Evolutionary conservation across 1,140 invertebrate genomes (phyloP).

Genomic region (Drosophila sturtevanti): DNA sequence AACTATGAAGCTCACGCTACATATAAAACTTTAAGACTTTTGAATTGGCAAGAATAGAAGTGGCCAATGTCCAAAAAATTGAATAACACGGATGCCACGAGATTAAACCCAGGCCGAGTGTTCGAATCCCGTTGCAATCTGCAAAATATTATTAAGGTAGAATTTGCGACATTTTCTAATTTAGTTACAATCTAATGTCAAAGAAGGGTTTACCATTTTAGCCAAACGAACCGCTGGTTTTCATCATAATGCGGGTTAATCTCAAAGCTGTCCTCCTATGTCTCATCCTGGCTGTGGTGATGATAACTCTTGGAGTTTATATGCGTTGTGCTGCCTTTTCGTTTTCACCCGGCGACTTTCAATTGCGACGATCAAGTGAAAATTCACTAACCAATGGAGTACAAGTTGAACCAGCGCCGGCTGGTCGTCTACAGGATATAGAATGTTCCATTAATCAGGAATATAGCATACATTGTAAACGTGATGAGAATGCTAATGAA

Average conservation of each 20-base stretch:
- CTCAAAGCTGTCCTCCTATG: conserved; percentile 84
- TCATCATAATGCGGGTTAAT: conserved; percentile 85
- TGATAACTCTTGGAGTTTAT: conserved; percentile 84
- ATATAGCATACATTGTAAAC: conserved; percentile 91
- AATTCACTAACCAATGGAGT: conserved; percentile 20
- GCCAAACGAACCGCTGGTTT: conserved; percentile 74
- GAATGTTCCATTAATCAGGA: conserved; percentile 96
- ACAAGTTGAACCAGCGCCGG: conserved; percentile 10
- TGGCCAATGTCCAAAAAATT: background rate
- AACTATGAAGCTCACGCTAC: background rate
- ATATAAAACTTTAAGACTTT: background rate
- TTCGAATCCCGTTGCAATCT: background rate
- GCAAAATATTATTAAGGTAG: background rate
- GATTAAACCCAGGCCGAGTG: background rate
- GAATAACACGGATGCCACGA: background rate
- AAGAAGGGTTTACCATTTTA: background rate
- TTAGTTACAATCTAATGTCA: background rate
- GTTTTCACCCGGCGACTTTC: conserved; percentile 56
- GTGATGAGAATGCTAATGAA: conserved; percentile 92
- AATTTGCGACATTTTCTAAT: background rate
- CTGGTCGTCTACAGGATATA: conserved; percentile 86
- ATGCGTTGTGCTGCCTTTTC: conserved; percentile 84
- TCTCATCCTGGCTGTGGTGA: conserved; percentile 83
- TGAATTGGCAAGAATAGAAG: background rate
- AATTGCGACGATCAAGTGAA: conserved; percentile 58